Conservation (phyloP, 1,140 invertebrate species). For the Andrena cerasifolii region DNA sequence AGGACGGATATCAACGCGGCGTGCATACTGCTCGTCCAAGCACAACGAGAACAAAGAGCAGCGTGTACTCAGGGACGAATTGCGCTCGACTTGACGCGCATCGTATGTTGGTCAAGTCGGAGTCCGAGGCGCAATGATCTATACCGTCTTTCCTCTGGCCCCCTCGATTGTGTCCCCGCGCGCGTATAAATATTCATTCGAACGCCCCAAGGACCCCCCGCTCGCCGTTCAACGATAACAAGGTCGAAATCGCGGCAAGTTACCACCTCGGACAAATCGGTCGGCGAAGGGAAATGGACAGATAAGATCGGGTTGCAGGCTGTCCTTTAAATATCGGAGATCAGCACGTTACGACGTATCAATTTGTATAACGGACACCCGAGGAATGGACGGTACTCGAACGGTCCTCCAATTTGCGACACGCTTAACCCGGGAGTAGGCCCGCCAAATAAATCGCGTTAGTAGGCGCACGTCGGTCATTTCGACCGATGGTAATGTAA, state of each 20-base stretch:
- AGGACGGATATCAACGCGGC: conserved; percentile 48
- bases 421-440: too few relatives aligned
- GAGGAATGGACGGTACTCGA: too few relatives aligned
- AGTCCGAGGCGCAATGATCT: conserved; percentile 58
- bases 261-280: too few relatives aligned
- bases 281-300: too few relatives aligned
- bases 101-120: conserved; percentile 59
- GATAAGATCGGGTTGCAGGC: too few relatives aligned
- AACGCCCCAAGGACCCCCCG: conserved; percentile 39
- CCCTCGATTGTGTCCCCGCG: neutral
- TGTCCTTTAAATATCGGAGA: too few relatives aligned
- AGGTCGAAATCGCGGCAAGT: conserved; percentile 30
- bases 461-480: too few relatives aligned
- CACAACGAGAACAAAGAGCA: conserved; percentile 63
- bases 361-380: too few relatives aligned
- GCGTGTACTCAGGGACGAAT: conserved; percentile 64
- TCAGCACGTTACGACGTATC: too few relatives aligned
- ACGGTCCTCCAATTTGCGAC: too few relatives aligned
- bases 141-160: neutral
- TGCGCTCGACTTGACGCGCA: conserved; percentile 56
- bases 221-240: conserved; percentile 20
- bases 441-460: too few relatives aligned
- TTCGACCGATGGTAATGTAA: too few relatives aligned
- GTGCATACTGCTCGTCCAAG: conserved; percentile 44
- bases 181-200: conserved; percentile 59